Evolutionary conservation across 2,888 invertebrate genomes (phyloP), one percentile per base, ranked within the genome.

Genomic region (Himalopsyche japonica): DNA sequence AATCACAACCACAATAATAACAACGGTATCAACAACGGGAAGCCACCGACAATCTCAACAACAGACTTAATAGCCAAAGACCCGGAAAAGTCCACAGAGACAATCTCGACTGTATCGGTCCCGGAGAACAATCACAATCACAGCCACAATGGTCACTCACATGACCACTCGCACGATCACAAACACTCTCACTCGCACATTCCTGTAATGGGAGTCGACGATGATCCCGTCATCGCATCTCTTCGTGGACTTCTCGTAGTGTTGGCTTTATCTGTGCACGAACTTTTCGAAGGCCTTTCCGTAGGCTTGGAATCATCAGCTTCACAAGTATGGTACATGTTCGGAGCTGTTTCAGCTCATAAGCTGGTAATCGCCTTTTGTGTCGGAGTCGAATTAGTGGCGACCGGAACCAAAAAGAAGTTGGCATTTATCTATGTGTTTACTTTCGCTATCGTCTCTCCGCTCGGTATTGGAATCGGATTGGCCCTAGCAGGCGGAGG

Each of bases 331-430:
- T 95, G 95, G 93, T 96, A 96, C 89, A 95, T 97, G 94, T 95
- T 97, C 89, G 96, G 94, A 5, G 97, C 97, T 0, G 95, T 97
- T 0, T 94, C 96, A 0, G 96, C 96, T 0, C 97, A 97, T 90
- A 97, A 97, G 89, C 92, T 97, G 78, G 97, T 97, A 32, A 95
- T 97, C 86, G 96, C 97, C 0, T 97, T 97, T 89, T 97, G 97
- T 89, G 96, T 97, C 82, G 97, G 97, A 4, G 94, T 97, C 57
- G 97, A 97, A 89, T 90, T 97, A 78, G 94, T 96, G 76, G 94
- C 95, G 34, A 94, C 94, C 0, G 93, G 94, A 76, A 95, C 96
- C 0, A 94, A 93, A 87, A 92, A 92, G 7, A 90, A 92, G 87
- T 89, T 96, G 48, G 91, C 94, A 2, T 89, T 95, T 7, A 89